phyloP scores from a whole-genome alignment of 2,113 vertebrate species.

The Nibea coibor region DNA sequence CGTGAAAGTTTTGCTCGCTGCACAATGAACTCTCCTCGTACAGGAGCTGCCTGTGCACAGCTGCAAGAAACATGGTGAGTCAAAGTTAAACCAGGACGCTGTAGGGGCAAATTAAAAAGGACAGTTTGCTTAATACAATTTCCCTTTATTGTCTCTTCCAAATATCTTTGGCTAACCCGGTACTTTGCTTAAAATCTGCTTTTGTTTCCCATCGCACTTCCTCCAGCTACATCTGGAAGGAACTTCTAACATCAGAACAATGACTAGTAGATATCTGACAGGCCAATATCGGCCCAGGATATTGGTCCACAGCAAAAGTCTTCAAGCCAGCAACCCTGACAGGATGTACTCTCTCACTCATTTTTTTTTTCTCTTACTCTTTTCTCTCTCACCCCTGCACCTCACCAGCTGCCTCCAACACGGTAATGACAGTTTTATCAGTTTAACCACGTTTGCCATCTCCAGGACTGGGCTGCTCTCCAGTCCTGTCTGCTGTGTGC shows the following conservation, averaged over 20 bases:
- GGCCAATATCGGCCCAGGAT: conserved; percentile 33
- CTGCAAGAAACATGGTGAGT: neutral
- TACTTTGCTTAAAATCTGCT: neutral
- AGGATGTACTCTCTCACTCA: conserved; percentile 57
- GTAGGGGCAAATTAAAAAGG: neutral
- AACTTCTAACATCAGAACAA: conserved; percentile 6
- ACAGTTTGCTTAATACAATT: neutral
- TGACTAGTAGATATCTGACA: neutral
- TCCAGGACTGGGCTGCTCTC: conserved; percentile 70
- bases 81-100: neutral
- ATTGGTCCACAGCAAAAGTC: conserved; percentile 27
- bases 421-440: conserved; percentile 80
- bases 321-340: conserved; percentile 37
- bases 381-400: conserved; percentile 49
- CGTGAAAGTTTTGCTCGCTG: too few relatives aligned
- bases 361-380: conserved; percentile 24
- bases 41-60: neutral
- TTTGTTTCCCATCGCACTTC: neutral
- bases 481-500: conserved; percentile 64
- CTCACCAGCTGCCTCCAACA: conserved; percentile 62
- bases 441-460: conserved; percentile 76
- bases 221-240: neutral
- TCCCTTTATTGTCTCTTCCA: neutral
- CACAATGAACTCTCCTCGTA: neutral
- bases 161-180: neutral